Evolutionary conservation across 2,113 vertebrate genomes (phyloP).

Genomic region (Dendropsophus ebraccatus): DNA sequence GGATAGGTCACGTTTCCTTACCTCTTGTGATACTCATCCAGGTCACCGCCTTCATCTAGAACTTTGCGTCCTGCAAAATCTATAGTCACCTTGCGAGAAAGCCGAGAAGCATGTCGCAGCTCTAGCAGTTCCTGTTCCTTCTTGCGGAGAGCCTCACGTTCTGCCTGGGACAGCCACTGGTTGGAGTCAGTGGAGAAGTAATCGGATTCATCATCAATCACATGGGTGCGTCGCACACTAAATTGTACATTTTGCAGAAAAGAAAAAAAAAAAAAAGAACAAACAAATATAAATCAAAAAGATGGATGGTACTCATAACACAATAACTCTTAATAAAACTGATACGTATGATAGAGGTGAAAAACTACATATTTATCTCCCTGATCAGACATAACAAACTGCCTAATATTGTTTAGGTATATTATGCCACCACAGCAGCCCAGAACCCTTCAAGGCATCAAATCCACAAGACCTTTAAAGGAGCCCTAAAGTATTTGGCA

Average conservation of each 20-base stretch:
- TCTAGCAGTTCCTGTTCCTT: conserved; percentile 87
- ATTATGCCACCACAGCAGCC: too few species aligned
- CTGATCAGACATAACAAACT: too few species aligned
- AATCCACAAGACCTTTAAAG: too few species aligned
- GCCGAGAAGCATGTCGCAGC: conserved; percentile 86
- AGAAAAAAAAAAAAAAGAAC: rapidly evolving
- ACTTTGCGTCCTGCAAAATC: conserved; percentile 94
- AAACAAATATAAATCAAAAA: rapidly evolving
- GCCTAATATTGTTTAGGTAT: too few species aligned
- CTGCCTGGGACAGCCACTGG: conserved; percentile 90
- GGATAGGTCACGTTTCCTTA: conserved; percentile 65
- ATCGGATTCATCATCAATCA: conserved; percentile 94
- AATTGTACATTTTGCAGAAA: conserved; percentile 10
- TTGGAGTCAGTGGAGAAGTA: conserved; percentile 95
- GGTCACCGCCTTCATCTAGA: conserved; percentile 78
- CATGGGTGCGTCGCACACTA: conserved; percentile 90
- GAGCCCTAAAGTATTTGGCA: too few species aligned
- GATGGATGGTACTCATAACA: too few species aligned
- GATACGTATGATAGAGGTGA: too few species aligned
- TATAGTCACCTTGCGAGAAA: conserved; percentile 86
- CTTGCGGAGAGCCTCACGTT: conserved; percentile 83
- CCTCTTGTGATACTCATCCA: conserved; percentile 87
- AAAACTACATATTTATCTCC: too few species aligned
- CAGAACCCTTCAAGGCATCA: too few species aligned
- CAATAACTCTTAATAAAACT: too few species aligned